Evolutionary conservation across 2,888 invertebrate species (phyloP).

Genomic region (Melanophora roralis): DNA sequence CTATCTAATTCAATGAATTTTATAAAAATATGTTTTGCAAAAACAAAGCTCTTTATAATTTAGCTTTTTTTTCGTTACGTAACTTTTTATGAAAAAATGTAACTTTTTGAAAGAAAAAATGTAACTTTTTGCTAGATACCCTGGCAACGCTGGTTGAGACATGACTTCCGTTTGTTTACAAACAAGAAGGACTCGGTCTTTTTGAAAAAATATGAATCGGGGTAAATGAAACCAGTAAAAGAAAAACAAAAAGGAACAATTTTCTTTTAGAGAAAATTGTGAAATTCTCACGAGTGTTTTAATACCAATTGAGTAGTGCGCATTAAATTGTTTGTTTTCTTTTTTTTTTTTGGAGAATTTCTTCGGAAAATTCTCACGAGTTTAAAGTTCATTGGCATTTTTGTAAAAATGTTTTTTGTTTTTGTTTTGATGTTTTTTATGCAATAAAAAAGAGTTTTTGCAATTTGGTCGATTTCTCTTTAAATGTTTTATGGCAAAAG

Average conservation of each 20-base stretch:
- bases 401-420: conserved; percentile 5
- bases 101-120: too few species aligned
- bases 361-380: conserved; percentile 44
- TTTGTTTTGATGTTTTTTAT: conserved; percentile 12
- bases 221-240: not conserved
- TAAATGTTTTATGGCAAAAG: not conserved
- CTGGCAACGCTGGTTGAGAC: too few species aligned
- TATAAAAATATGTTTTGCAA: too few species aligned
- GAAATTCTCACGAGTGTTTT: not conserved
- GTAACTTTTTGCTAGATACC: too few species aligned
- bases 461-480: not conserved
- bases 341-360: not conserved
- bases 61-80: too few species aligned
- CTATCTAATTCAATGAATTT: too few species aligned
- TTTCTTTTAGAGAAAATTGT: too few species aligned
- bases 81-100: too few species aligned
- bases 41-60: too few species aligned
- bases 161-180: conserved; percentile 53
- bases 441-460: not conserved
- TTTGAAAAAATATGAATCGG: not conserved
- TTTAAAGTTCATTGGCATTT: conserved; percentile 60
- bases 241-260: too few species aligned
- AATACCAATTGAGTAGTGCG: not conserved
- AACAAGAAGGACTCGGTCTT: not conserved
- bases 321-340: not conserved